Evolutionary conservation across 2,797 vertebrate genomes (phyloP), one percentile per base, ranked within the genome.

Genomic region (Phalloptychus januarius): DNA sequence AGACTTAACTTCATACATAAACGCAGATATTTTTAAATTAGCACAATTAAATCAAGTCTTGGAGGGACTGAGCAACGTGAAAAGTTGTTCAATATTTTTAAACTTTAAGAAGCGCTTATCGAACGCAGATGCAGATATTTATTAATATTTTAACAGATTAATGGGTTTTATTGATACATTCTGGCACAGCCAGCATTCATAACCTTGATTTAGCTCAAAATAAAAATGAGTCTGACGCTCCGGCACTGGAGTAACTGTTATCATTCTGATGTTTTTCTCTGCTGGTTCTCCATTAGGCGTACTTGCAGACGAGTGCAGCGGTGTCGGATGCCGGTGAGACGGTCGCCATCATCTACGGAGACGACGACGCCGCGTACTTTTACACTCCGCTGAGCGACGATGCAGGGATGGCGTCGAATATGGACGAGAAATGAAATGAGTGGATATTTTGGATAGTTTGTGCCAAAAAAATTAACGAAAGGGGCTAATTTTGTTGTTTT

Each of bases 271-370:
- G 7, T 61, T 18, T 40, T 11, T 0, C 4, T 71, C 18, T 31
- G 18, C 20, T 33, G 16, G 7, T 42, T 7, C n/a, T 5, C 70
- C 85, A 83, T 36, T 82, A 96, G 96, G 93, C 92, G 0, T 95
- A 89, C 72, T 31, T 94, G 0, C 91, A 95, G 87, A 92, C 87
- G 1, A 92, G 87, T 16, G 83, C 81, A 0, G 77, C 84, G 0
- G 72, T 88, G 73, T 78, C 93, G 0, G 93, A 96, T 0, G 86
- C 85, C 0, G 89, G 91, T 0, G 86, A 93, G 52, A 92, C 95
- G 0, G 94, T 97, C 42, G 89, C 95, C 48, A 94, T 96, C 82
- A 94, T 96, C 91, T 96, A 94, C 11, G 94, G 93, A 74, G 93
- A 94, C 31, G 92, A 94, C 11, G 87, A 92, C 0, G 85, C 86